Conservation (phyloP, 2,797 vertebrate species). For the Mormyrops attenuatus region DNA sequence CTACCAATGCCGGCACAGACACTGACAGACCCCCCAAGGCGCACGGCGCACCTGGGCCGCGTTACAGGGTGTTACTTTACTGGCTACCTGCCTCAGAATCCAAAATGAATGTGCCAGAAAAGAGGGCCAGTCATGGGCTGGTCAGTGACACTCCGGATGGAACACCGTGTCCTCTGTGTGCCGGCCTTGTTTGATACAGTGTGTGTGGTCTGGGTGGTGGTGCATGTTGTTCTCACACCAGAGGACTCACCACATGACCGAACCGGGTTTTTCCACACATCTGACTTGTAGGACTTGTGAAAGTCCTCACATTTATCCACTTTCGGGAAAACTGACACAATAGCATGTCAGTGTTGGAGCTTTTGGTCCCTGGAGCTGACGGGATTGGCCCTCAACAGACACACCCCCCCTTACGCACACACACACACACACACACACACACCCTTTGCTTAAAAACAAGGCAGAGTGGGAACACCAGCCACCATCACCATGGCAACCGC, state of each 20-base stretch:
- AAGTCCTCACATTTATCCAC: neutral
- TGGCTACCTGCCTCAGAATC: neutral
- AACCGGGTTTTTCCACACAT: neutral
- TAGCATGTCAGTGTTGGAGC: neutral
- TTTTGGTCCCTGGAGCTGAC: neutral
- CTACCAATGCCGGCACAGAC: neutral
- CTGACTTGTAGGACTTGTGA: neutral
- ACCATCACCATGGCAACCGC: slow-evolving; percentile 54
- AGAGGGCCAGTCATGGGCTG: neutral
- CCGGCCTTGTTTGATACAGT: neutral
- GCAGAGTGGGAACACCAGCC: neutral
- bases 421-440: neutral
- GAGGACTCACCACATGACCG: neutral
- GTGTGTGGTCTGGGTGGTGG: neutral
- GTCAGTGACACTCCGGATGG: neutral
- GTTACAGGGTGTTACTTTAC: neutral
- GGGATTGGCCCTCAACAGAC: neutral
- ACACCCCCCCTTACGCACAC: neutral
- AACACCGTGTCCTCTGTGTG: neutral
- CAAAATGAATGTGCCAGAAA: neutral
- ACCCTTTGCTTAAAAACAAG: slow-evolving; percentile 7
- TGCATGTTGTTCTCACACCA: neutral
- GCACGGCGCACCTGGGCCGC: neutral
- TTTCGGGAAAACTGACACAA: slow-evolving; percentile 13
- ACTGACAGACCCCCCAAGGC: neutral